phyloP scores from a whole-genome alignment of 1,140 invertebrate genomes.

The Zophobas atratus region DNA sequence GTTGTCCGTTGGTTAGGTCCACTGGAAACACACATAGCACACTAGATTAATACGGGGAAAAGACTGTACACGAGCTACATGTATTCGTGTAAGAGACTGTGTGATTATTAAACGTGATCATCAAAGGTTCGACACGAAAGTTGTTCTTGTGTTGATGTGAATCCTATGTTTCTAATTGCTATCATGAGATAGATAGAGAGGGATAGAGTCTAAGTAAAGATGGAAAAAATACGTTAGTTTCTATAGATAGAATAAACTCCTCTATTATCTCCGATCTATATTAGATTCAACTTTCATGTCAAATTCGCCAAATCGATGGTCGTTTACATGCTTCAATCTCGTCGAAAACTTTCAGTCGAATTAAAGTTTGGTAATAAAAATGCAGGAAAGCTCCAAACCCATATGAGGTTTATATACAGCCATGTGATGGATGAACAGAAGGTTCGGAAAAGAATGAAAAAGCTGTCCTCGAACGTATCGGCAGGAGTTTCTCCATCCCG shows the following conservation, averaged over 20 bases:
- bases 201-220: slow-evolving; percentile 1
- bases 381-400: slow-evolving; percentile 39
- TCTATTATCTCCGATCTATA: slow-evolving; percentile 47
- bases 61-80: slow-evolving; percentile 50
- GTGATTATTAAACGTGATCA: slow-evolving; percentile 31
- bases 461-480: slow-evolving; percentile 46
- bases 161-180: slow-evolving; percentile 15
- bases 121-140: slow-evolving; percentile 40
- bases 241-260: slow-evolving; percentile 31
- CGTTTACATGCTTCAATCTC: slow-evolving; percentile 48
- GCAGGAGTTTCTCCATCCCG: slow-evolving; percentile 44
- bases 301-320: slow-evolving; percentile 55
- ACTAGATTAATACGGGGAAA: slow-evolving; percentile 59
- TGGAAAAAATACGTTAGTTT: slow-evolving; percentile 37
- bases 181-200: slow-evolving; percentile 16
- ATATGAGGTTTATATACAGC: slow-evolving; percentile 50
- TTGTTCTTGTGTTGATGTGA: slow-evolving; percentile 10
- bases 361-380: slow-evolving; percentile 57
- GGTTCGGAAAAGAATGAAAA: slow-evolving; percentile 50
- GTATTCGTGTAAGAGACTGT: slow-evolving; percentile 58
- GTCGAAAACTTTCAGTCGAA: slow-evolving; percentile 48
- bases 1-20: slow-evolving; percentile 94
- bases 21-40: slow-evolving; percentile 83
- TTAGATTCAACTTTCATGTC: slow-evolving; percentile 54
- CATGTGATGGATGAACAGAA: slow-evolving; percentile 59